Conservation (phyloP, 2,113 vertebrate species). For the Isichthys henryi region DNA sequence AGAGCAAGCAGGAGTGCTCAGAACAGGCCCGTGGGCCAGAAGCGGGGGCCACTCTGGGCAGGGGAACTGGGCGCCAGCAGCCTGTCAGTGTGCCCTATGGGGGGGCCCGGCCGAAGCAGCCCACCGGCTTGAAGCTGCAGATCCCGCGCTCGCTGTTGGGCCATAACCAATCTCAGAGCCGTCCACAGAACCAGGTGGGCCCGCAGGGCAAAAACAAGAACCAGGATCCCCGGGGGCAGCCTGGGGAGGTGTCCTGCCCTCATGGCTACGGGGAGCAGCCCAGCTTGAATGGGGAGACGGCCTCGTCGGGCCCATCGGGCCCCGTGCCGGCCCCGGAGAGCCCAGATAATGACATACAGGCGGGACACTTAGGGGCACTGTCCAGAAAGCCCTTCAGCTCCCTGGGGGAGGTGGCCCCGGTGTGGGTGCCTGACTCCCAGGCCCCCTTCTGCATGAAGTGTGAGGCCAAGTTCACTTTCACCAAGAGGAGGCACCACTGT, state of each 20-base stretch:
- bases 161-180: constrained; percentile 65
- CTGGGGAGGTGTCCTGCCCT: constrained; percentile 47
- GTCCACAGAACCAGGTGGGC: constrained; percentile 61
- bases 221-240: constrained; percentile 63
- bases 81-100: constrained; percentile 84
- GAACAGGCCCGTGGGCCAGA: constrained; percentile 68
- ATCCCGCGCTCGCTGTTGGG: constrained; percentile 80
- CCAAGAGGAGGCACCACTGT: constrained; percentile 96
- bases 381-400: constrained; percentile 71
- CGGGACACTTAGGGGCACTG: constrained; percentile 74
- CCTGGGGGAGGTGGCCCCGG: constrained; percentile 88
- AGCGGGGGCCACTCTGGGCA: constrained; percentile 45
- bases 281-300: constrained; percentile 19
- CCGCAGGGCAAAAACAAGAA: constrained; percentile 86
- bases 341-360: constrained; percentile 91
- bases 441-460: constrained; percentile 98
- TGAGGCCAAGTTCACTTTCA: constrained; percentile 94
- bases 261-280: constrained; percentile 48
- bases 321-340: constrained; percentile 70
- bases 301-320: constrained; percentile 43
- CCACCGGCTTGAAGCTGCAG: constrained; percentile 86
- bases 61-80: constrained; percentile 61
- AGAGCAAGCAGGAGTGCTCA: constrained; percentile 86
- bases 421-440: constrained; percentile 97
- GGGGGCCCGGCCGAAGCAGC: constrained; percentile 94